A percentile compares a stretch with the other conserved stretches of the same genome.
These are phyloP conservation scores for Delichon dasypus DNA, from an alignment of 2,797 vertebrate species.

Conservation along the genomic window DNA sequence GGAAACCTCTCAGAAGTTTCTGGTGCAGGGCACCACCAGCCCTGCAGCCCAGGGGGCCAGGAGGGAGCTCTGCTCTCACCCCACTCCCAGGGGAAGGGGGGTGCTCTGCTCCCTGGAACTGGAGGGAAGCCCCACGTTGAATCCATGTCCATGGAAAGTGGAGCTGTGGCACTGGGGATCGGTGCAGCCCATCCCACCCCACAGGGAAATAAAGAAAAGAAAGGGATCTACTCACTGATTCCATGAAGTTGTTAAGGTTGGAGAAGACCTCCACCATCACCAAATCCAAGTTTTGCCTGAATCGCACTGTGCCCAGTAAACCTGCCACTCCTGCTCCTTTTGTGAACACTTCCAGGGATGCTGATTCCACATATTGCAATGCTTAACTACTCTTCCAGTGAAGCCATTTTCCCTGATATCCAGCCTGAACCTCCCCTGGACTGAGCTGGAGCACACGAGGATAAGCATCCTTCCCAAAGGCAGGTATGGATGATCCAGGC, in stretches of 20 bases:
- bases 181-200: background rate
- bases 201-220: background rate
- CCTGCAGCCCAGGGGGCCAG: background rate
- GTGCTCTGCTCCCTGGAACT: background rate
- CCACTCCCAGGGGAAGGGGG: background rate
- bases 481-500: background rate
- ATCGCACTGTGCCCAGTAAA: background rate
- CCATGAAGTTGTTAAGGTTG: background rate
- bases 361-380: background rate
- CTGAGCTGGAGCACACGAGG: background rate
- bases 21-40: background rate
- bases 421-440: background rate
- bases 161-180: background rate
- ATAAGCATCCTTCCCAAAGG: background rate
- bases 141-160: background rate
- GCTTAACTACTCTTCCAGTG: background rate
- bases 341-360: background rate
- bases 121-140: background rate
- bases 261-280: background rate
- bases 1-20: background rate
- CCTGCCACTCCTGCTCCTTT: background rate
- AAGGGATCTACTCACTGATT: background rate
- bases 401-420: background rate
- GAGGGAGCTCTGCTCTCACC: background rate
- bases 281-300: background rate